phyloP scores from a whole-genome alignment of 2,797 vertebrate species.

The Paedocypris micromegethes region DNA sequence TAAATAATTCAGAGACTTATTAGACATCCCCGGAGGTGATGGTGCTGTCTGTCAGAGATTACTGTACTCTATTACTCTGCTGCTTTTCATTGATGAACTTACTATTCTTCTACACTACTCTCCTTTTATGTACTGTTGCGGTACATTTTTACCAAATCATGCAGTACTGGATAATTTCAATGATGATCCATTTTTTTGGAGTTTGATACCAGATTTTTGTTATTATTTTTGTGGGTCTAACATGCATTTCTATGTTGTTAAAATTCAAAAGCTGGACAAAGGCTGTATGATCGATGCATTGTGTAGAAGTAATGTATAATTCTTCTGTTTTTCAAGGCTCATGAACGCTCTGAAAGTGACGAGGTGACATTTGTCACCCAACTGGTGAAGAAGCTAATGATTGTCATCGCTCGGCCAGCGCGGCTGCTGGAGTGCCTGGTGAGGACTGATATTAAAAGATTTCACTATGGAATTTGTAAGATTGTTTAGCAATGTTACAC shows the following conservation, averaged over 20 bases:
- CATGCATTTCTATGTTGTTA: background rate
- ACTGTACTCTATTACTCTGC: conserved; percentile 51
- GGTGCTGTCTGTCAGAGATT: conserved; percentile 43
- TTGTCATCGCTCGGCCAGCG: conserved; percentile 89
- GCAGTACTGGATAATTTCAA: too few species aligned
- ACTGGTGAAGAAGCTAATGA: conserved; percentile 90
- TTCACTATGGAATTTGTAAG: background rate
- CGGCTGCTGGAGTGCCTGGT: conserved; percentile 96
- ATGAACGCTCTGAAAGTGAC: conserved; percentile 88
- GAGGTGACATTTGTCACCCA: conserved; percentile 93
- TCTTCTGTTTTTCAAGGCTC: conserved; percentile 69
- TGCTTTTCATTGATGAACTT: conserved; percentile 49
- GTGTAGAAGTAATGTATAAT: background rate
- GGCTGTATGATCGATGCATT: background rate
- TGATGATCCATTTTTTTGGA: background rate
- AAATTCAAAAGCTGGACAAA: too few species aligned
- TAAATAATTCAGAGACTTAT: conserved; percentile 65
- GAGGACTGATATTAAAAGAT: conserved; percentile 50
- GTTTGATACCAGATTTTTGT: background rate
- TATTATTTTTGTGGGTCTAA: background rate
- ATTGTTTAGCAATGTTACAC: background rate
- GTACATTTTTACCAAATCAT: background rate
- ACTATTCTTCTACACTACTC: conserved; percentile 2
- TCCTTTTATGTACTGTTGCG: conserved; percentile 22
- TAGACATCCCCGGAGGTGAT: conserved; percentile 48